phyloP scores from a whole-genome alignment of 2,113 vertebrate species.

The Gobiocypris rarus region DNA sequence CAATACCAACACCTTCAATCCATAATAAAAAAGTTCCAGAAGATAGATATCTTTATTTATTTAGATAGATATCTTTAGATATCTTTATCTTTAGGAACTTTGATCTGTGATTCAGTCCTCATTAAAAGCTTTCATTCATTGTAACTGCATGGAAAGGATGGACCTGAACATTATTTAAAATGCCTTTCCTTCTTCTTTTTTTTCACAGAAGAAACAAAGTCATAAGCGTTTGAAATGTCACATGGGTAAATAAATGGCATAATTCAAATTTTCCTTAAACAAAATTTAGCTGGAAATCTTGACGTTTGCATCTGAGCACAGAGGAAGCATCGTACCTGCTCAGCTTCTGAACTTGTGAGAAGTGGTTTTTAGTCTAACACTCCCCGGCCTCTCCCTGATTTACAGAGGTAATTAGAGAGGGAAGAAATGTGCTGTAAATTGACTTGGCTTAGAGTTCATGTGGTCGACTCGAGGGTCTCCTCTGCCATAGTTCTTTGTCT shows the following conservation, averaged over 20 bases:
- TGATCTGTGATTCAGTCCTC: not conserved
- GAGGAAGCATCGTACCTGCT: not conserved
- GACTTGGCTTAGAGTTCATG: slow-evolving; percentile 39
- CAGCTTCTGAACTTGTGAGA: not conserved
- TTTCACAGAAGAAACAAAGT: not conserved
- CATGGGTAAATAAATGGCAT: not conserved
- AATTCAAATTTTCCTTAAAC: not conserved
- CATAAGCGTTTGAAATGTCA: not conserved
- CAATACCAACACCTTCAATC: not conserved
- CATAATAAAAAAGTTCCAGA: not conserved
- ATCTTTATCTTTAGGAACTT: no score
- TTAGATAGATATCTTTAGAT: not conserved
- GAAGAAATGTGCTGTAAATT: slow-evolving; percentile 28
- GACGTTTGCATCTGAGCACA: not conserved
- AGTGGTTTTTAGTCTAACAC: slow-evolving; percentile 7
- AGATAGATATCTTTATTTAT: not conserved
- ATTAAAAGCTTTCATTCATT: not conserved
- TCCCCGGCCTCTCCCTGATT: slow-evolving; percentile 25
- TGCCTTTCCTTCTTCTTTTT: not conserved
- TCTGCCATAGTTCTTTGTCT: not conserved
- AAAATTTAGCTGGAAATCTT: not conserved
- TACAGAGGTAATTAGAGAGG: slow-evolving; percentile 31
- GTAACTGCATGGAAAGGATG: not conserved
- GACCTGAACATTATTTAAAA: not conserved
- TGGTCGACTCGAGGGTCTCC: not conserved